Percentiles rank a stretch among this genome's conserved stretches.
phyloP scores from a whole-genome alignment of 2,888 invertebrate genomes.

The Microdon myrmicae region DNA sequence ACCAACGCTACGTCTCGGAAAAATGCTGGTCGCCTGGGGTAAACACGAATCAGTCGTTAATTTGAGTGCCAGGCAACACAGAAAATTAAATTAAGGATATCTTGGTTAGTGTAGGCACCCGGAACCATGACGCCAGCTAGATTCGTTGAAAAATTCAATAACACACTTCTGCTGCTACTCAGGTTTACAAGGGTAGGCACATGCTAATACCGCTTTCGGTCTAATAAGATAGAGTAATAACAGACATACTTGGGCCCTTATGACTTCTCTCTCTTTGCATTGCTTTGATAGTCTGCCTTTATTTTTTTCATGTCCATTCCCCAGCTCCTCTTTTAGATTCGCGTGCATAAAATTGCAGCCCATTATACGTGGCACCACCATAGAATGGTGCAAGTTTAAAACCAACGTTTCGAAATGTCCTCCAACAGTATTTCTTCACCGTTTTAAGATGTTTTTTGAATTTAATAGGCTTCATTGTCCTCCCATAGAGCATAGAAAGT shows the following conservation, averaged over 20 bases:
- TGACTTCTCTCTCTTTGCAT: conserved; percentile 1
- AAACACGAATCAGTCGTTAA: background rate
- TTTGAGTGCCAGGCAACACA: conserved; percentile 10
- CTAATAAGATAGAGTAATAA: conserved; percentile 43
- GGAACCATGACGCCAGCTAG: conserved; percentile 4
- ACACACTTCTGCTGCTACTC: conserved; percentile 35
- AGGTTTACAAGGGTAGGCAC: conserved; percentile 38
- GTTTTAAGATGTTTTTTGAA: no score
- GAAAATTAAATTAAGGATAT: conserved; percentile 31
- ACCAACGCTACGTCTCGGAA: background rate
- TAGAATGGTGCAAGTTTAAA: no score
- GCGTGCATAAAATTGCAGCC: no score
- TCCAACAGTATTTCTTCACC: no score
- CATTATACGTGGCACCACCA: no score
- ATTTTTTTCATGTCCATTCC: background rate
- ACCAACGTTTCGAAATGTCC: no score
- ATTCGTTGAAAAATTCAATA: conserved; percentile 29
- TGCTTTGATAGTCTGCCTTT: conserved; percentile 7
- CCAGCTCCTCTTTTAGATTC: conserved; percentile 1
- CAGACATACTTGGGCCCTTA: conserved; percentile 26
- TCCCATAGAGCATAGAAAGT: no score
- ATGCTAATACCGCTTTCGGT: conserved; percentile 36
- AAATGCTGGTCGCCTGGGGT: background rate
- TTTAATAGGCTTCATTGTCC: no score
- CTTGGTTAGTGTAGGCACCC: conserved; percentile 3